A percentile compares a stretch with the other conserved stretches of the same genome.
Conservation (phyloP, 2,797 vertebrate species). For the Balearica regulorum region DNA sequence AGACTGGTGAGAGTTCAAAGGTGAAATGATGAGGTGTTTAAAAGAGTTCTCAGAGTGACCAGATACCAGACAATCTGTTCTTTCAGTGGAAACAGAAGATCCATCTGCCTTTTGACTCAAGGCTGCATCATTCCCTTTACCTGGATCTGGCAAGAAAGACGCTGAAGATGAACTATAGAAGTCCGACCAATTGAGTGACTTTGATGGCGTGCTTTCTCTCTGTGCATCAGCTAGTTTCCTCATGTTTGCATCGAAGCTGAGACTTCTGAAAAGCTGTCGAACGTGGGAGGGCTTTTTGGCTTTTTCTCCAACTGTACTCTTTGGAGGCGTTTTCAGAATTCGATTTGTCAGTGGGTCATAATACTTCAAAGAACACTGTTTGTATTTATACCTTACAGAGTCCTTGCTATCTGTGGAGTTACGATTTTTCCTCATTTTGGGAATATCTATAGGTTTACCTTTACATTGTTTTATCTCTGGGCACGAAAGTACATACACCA, state of each 20-base stretch:
- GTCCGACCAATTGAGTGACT: slow-evolving; percentile 59
- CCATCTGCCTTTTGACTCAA: slow-evolving; percentile 43
- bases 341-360: slow-evolving; percentile 82
- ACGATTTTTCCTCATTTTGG: slow-evolving; percentile 61
- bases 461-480: slow-evolving; percentile 72
- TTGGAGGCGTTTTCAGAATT: slow-evolving; percentile 78
- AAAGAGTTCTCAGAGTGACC: slow-evolving; percentile 41
- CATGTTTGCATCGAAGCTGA: slow-evolving; percentile 79
- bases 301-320: slow-evolving; percentile 57
- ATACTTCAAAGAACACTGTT: slow-evolving; percentile 80
- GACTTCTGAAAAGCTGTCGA: slow-evolving; percentile 82
- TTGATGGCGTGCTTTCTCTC: slow-evolving; percentile 52
- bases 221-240: slow-evolving; percentile 56
- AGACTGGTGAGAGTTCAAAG: slow-evolving; percentile 35
- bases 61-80: slow-evolving; percentile 22
- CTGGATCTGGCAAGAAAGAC: slow-evolving; percentile 22
- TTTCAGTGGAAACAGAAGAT: slow-evolving; percentile 47
- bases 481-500: slow-evolving; percentile 85
- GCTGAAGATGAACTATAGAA: slow-evolving; percentile 51
- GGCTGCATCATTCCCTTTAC: slow-evolving; percentile 42
- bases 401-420: slow-evolving; percentile 72
- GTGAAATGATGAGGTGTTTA: slow-evolving; percentile 53
- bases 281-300: slow-evolving; percentile 66
- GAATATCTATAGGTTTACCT: slow-evolving; percentile 59
- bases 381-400: slow-evolving; percentile 82